These are phyloP conservation scores for Coptodon rendalli DNA, from an alignment of 2,113 vertebrate genomes.

Conservation along the genomic window DNA sequence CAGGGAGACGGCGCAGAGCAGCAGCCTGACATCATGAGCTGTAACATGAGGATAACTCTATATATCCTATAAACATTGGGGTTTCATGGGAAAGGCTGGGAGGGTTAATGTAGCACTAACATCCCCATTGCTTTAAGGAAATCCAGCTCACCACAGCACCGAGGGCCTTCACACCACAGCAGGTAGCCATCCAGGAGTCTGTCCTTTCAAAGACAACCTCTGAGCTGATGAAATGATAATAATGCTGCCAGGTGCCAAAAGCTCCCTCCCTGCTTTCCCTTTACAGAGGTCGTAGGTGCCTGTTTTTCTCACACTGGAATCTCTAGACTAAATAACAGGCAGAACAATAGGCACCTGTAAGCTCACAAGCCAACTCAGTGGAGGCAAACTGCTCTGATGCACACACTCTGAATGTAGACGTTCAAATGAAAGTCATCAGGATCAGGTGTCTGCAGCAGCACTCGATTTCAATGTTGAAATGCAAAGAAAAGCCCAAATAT, in stretches of 20 bases:
- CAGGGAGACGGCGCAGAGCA: not conserved
- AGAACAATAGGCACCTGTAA: not conserved
- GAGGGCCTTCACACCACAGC: not conserved
- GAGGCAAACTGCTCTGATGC: not conserved
- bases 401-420: not conserved
- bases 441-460: not conserved
- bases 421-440: not conserved
- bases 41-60: constrained; percentile 42
- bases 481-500: not conserved
- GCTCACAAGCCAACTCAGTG: not conserved
- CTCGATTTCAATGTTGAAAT: not conserved
- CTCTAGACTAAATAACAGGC: constrained; percentile 8
- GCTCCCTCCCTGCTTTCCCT: not conserved
- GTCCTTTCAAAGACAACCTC: constrained; percentile 3
- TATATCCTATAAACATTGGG: constrained; percentile 41
- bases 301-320: not conserved
- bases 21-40: constrained; percentile 14
- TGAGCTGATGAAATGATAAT: constrained; percentile 12
- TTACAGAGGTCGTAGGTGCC: not conserved
- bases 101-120: not conserved
- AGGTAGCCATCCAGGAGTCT: not conserved
- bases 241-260: not conserved
- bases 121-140: not conserved
- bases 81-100: not conserved
- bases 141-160: not conserved